Evolutionary conservation across 2,888 invertebrate species (phyloP), one percentile per base, ranked within the genome.

Genomic region (Camponotus fellah): DNA sequence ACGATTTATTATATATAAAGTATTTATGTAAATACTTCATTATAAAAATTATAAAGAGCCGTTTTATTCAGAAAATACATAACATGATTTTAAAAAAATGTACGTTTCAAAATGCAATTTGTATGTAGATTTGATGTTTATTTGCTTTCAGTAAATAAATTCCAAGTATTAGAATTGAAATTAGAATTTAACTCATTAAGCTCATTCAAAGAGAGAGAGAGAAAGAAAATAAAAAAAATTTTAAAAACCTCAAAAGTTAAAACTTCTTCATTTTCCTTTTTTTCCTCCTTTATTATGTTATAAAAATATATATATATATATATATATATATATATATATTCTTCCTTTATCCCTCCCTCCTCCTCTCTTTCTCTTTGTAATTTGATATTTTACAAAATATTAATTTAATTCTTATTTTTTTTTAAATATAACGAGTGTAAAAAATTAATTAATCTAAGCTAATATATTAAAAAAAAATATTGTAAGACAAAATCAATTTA

Each of bases 31-130:
- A 68, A 60, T 21, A 58, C 58, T 79, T 79, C 8, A 34, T 37
- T 43, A 32, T 34, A 40, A 66, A 60, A 79, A 58, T 79, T 79
- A 32, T 46, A 5, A 40, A 69, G 10, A 69, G 32, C 6, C 43
- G 12, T 58, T 69, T 43, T 49, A 32, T 40, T 21, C 56, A 46
- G 34, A 58, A 43, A 79, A 60, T 71, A 46, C 32, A n/a, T 69
- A 79, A 60, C 53, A 9, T 40, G 43, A 71, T 71, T 79, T 1
- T 56, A 21, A 71, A 49, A 49, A 49, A 79, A 71, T 60, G 43
- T n/a, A 34, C 46, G 9, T 60, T 60, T 34, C 5, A 71, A 71
- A 72, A 60, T 40, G 12, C 69, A 32, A 58, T 17, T 79, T 71
- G 8, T 34, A 37, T 17, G 17, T 21, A 34, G 58, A 71, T 26